These are phyloP conservation scores for Myopa testacea DNA, from an alignment of 2,888 invertebrate species.

Conservation along the genomic window DNA sequence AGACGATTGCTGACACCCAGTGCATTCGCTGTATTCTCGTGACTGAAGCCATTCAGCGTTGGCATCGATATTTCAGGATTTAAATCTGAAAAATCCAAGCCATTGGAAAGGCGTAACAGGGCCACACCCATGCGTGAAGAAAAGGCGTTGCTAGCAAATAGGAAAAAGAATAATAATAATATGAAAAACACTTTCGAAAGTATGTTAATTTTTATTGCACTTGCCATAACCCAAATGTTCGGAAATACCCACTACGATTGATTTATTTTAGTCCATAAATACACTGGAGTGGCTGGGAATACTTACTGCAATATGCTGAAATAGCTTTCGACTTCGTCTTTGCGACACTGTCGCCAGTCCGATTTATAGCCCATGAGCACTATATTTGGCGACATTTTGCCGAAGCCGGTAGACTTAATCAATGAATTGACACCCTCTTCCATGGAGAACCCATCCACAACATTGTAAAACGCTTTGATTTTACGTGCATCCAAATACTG, in stretches of 20 bases:
- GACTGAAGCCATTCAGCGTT: conserved; percentile 52
- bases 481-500: conserved; percentile 85
- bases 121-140: conserved; percentile 92
- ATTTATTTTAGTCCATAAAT: background rate
- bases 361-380: conserved; percentile 94
- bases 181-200: background rate
- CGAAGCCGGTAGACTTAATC: conserved; percentile 90
- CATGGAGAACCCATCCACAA: conserved; percentile 79
- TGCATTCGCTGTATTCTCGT: conserved; percentile 57
- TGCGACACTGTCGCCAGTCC: conserved; percentile 84
- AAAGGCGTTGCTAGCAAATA: conserved; percentile 81
- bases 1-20: conserved; percentile 61
- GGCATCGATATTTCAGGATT: conserved; percentile 58
- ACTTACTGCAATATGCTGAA: conserved; percentile 95
- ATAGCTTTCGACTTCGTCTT: conserved; percentile 85
- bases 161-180: background rate
- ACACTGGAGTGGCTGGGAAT: conserved; percentile 5
- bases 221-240: too few relatives aligned
- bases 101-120: conserved; percentile 86
- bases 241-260: background rate
- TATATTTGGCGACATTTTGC: conserved; percentile 92
- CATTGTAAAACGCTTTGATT: conserved; percentile 88
- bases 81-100: conserved; percentile 80
- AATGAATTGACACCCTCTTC: conserved; percentile 85
- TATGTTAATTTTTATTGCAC: background rate